Percentiles rank a stretch among this genome's conserved stretches.
Evolutionary conservation across 2,888 invertebrate species (phyloP).

Genomic region (Pterobdella sp.): DNA sequence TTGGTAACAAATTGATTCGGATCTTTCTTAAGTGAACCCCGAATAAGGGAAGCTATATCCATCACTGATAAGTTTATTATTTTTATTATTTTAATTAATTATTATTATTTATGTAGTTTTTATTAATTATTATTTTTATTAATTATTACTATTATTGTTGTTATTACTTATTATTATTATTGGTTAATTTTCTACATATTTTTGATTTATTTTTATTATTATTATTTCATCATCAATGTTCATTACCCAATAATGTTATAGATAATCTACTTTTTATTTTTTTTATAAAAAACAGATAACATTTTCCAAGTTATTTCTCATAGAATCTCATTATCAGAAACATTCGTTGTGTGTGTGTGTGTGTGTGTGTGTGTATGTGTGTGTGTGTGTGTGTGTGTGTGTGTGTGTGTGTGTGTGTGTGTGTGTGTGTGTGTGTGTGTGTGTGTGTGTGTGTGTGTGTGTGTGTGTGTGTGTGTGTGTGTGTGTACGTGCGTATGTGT

Average conservation of each 20-base stretch:
- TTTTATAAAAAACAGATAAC: background rate
- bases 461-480: constrained; percentile 10
- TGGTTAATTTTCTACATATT: background rate
- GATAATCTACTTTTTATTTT: too few species aligned
- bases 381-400: constrained; percentile 17
- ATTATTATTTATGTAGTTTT: background rate
- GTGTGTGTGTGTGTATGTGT: constrained; percentile 15
- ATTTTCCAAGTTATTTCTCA: background rate
- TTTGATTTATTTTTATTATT: background rate
- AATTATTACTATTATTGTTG: background rate
- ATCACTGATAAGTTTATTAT: background rate
- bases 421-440: constrained; percentile 14
- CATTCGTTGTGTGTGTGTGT: constrained; percentile 2
- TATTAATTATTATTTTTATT: background rate
- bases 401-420: constrained; percentile 12
- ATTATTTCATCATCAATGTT: background rate
- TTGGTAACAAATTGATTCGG: too few species aligned
- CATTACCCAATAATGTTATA: too few species aligned
- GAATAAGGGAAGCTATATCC: background rate
- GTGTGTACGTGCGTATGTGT: constrained; percentile 14
- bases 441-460: constrained; percentile 11
- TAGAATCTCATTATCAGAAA: background rate
- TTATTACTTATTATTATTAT: background rate
- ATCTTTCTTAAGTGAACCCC: too few species aligned
- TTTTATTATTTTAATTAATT: background rate